Conservation (phyloP, 2,888 invertebrate species). For the Pollenia amentaria region DNA sequence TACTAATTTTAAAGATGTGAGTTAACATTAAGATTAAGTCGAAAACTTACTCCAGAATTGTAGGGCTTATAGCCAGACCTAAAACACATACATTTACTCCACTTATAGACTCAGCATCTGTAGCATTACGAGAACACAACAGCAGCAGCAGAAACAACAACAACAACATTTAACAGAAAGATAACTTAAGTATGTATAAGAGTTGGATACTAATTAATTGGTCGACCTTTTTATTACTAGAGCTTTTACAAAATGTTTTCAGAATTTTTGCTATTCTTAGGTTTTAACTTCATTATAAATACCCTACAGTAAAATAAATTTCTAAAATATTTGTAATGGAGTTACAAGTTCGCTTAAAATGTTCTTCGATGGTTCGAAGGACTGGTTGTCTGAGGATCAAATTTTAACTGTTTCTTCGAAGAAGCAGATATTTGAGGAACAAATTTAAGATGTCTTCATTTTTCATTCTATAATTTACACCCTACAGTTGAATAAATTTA, state of each 20-base stretch:
- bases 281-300: not conserved
- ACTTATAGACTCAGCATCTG: constrained; percentile 11
- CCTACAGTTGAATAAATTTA: too few species aligned
- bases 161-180: constrained; percentile 31
- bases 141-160: not conserved
- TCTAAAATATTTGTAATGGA: too few species aligned
- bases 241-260: constrained; percentile 59
- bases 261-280: constrained; percentile 27
- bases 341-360: too few species aligned
- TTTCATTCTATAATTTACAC: too few species aligned
- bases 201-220: constrained; percentile 72
- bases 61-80: not conserved
- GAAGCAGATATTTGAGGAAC: too few species aligned
- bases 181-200: constrained; percentile 59
- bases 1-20: too few species aligned
- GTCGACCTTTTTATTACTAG: constrained; percentile 59
- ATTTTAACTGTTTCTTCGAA: too few species aligned
- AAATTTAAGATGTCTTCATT: too few species aligned
- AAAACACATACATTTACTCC: constrained; percentile 29
- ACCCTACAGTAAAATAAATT: constrained; percentile 6
- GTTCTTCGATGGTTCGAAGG: too few species aligned
- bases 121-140: constrained; percentile 14
- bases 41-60: not conserved
- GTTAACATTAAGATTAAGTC: not conserved
- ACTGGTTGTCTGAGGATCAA: too few species aligned